Base-by-base conservation (phyloP, 1,140 invertebrate species). In the Drosophila prosaltans region DNA sequence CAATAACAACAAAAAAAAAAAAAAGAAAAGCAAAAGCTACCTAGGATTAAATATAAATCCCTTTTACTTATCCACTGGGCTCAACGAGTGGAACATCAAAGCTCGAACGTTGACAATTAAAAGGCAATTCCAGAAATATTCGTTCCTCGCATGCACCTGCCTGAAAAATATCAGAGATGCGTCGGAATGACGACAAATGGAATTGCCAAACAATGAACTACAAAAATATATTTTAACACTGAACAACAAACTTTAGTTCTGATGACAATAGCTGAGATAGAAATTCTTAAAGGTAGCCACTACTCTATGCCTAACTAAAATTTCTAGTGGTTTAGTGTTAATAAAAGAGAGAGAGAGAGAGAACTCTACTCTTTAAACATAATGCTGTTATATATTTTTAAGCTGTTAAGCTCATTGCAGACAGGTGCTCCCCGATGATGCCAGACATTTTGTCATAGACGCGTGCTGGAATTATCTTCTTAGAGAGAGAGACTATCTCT, bases 371-470 rank as follows among this genome's bases (percentile, higher is more conserved):
- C 32, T 6, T 36, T 7, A 36, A 36, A 2, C 6, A 4, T 7
- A 26, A 26, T 54, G 26, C 48, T 16, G 8, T 59, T 36, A 59
- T 36, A 59, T 59, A 59, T 21, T 59, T 51, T 59, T 59, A 59
- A 59, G 30, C 57, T 59, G 28, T 40, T 58, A 58, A 58, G 55
- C 55, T 16, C 57, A 39, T 39, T 28, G 55, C 30, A 39, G 57
- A 30, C 57, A 59, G 57, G 57, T 59, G 57, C 57, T 59, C 45
- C 57, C 40, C 45, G 16, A 10, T 59, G 57, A 36, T 40, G 36
- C 55, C 30, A 39, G 57, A 39, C 57, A 59, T 59, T 59, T 59
- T 39, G 57, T 59, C 57, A 59, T 59, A 59, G 57, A 59, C 16
- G 57, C 57, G 57, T 59, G 57, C 32, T 59, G 32, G 57, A 59